These are phyloP conservation scores for Mimachlamys varia DNA, from an alignment of 2,888 invertebrate species.

Conservation along the genomic window DNA sequence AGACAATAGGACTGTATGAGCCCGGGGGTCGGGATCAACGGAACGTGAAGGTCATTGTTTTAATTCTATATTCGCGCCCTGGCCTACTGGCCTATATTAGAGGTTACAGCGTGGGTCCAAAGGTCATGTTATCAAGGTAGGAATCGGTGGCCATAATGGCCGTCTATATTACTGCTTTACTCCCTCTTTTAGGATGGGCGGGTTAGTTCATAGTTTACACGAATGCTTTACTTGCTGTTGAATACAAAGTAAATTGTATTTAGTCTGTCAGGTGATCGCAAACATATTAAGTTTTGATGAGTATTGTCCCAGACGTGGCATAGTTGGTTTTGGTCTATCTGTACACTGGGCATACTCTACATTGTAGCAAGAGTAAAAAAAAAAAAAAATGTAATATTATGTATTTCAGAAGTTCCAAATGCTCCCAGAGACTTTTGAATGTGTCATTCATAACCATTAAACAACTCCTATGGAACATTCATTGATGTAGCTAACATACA, in stretches of 20 bases:
- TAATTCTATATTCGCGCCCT: background rate
- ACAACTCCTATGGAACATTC: too few species aligned
- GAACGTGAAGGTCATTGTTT: background rate
- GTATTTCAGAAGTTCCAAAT: too few species aligned
- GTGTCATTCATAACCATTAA: too few species aligned
- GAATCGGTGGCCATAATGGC: background rate
- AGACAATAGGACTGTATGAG: background rate
- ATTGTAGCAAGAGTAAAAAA: too few species aligned
- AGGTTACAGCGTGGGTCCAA: background rate
- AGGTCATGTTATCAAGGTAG: background rate
- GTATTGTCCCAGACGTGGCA: too few species aligned
- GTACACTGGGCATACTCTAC: too few species aligned
- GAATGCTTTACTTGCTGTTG: background rate
- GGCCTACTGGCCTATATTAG: slow-evolving; percentile 2
- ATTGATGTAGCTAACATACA: too few species aligned
- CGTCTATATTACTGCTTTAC: background rate
- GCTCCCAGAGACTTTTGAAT: too few species aligned
- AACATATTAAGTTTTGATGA: background rate
- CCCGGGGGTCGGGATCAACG: background rate
- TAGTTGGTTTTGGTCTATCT: too few species aligned
- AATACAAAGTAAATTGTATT: background rate
- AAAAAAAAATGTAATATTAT: too few species aligned
- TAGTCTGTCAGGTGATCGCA: background rate
- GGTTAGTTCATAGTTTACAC: background rate
- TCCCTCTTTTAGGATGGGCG: background rate